phyloP scores from a whole-genome alignment of 2,113 vertebrate genomes.

The Strigops habroptila region DNA sequence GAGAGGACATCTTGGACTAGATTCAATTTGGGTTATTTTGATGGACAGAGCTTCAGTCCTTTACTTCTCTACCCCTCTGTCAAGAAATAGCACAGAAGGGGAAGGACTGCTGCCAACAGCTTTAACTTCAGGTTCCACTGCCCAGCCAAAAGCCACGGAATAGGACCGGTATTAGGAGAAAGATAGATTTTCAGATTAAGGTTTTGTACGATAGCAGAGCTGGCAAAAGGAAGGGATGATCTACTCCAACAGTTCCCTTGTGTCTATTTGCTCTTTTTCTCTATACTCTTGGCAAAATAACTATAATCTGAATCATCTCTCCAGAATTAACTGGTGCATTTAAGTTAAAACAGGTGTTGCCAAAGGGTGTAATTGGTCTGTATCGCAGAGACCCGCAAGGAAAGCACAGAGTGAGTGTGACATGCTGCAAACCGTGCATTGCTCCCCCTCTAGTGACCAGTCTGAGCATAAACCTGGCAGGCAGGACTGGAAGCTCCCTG shows the following conservation, averaged over 20 bases:
- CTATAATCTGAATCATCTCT: neutral
- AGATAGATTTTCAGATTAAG: conserved; percentile 6
- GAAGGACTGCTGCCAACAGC: neutral
- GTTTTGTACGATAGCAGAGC: neutral
- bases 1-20: neutral
- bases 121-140: neutral
- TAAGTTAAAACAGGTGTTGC: neutral
- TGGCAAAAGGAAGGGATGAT: neutral
- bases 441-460: neutral
- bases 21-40: neutral
- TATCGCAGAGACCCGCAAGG: neutral
- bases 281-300: neutral
- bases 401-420: too few species aligned
- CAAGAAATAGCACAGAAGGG: neutral
- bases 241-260: neutral
- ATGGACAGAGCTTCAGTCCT: neutral
- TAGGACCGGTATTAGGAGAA: conserved; percentile 2
- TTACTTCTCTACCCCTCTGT: neutral
- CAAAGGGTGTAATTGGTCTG: neutral
- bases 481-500: rapidly evolving
- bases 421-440: neutral
- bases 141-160: conserved; percentile 21
- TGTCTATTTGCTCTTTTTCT: neutral
- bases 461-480: neutral
- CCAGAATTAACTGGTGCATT: neutral